These are phyloP conservation scores for Xanthia togata DNA, from an alignment of 2,888 invertebrate genomes.

Conservation along the genomic window DNA sequence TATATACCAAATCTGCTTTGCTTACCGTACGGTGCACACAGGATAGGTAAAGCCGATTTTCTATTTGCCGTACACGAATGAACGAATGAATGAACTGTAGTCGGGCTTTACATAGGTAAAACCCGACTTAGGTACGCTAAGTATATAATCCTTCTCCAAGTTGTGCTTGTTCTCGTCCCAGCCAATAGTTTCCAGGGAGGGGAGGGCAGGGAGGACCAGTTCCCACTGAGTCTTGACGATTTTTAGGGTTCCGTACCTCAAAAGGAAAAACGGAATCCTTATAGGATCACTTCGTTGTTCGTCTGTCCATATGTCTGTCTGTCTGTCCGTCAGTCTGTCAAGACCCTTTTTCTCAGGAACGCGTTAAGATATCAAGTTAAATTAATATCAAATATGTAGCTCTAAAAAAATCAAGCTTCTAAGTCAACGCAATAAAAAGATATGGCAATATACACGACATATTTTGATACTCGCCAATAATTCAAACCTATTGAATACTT, in stretches of 20 bases:
- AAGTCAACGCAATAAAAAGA: no score
- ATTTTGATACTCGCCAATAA: no score
- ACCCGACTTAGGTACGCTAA: conserved; percentile 19
- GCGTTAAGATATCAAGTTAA: no score
- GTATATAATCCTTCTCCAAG: conserved; percentile 22
- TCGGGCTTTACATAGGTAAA: conserved; percentile 21
- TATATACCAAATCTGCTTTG: background rate
- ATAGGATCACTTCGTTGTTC: no score
- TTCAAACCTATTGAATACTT: no score
- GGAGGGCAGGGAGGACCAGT: background rate
- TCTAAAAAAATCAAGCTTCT: no score
- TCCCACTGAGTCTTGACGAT: background rate
- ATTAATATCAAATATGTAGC: no score
- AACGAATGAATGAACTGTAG: conserved; percentile 28
- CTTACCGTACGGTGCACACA: background rate
- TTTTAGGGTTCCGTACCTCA: background rate
- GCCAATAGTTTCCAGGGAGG: background rate
- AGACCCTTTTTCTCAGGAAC: no score
- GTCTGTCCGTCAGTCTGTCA: no score
- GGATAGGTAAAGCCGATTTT: conserved; percentile 28
- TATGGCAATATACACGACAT: no score
- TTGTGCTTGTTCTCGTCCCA: background rate
- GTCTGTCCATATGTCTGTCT: no score
- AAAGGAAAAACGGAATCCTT: no score
- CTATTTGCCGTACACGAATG: conserved; percentile 7